Evolutionary conservation across 2,797 vertebrate genomes (phyloP), one percentile per base, ranked within the genome.

Genomic region (Gallirallus australis): DNA sequence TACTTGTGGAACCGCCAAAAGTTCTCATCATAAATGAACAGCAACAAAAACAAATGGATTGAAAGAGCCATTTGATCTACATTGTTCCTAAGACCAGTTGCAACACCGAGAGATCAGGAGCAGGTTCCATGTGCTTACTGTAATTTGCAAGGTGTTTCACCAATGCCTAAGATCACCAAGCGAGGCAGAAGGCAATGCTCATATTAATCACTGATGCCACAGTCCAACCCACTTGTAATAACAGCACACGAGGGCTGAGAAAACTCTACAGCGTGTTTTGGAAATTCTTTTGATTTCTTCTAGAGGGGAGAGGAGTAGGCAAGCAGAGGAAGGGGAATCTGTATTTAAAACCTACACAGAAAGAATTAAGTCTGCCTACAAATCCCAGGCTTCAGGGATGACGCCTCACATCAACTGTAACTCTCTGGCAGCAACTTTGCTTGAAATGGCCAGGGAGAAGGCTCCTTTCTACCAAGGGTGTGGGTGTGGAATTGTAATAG

Each of bases 401-500:
- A 75, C 93, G 68, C 71, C 25, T 71, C 76, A 31, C 48, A 42
- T 61, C 78, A 91, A 72, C 79, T 76, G n/a, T 24, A 61, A 35
- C 66, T 79, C 89, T 48, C 72, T 52, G 86, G 88, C 86, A 89
- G 83, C 39, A 83, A 37, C 70, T 90, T 47, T 50, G 70, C 72
- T 71, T 47, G 72, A 72, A 82, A 89, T 63, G 88, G 63, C 63
- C 90, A 25, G n/a, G 82, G 80, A 91, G 63, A 82, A 86, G 73
- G 63, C 35, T 94, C 56, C 64, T 77, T 86, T 56, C 69, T 54
- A 28, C 84, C 72, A 8, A 6, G 90, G 78, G 48, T 59, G 90
- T 89, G 88, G 86, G 76, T 84, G 86, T 85, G 89, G 86, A 81
- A 93, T 60, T 77, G 75, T 93, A 91, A 85, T 54, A 96, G 90